Percentiles rank a stretch among this genome's conserved stretches.
Evolutionary conservation across 2,888 invertebrate species (phyloP).

Genomic region (Celastrina argiolus): DNA sequence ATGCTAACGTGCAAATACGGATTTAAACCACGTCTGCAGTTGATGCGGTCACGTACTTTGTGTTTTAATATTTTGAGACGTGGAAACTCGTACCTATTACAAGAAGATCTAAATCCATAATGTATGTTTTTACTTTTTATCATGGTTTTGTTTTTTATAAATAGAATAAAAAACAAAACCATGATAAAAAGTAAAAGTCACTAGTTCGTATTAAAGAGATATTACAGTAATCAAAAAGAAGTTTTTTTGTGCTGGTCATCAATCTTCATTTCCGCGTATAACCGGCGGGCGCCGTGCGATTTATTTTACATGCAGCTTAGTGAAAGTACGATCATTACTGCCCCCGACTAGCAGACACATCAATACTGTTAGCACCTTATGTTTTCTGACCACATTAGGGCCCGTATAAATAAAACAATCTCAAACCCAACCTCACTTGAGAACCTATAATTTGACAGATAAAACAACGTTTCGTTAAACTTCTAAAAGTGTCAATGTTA

Average conservation of each 20-base stretch:
- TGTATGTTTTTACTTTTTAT: background rate
- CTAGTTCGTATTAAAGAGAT: slow-evolving; percentile 27
- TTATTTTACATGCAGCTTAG: slow-evolving; percentile 61
- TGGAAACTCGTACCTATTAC: no score
- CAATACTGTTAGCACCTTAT: slow-evolving; percentile 39
- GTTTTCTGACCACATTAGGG: background rate
- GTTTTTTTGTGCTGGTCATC: slow-evolving; percentile 53
- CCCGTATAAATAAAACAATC: no score
- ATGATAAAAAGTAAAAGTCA: slow-evolving; percentile 16
- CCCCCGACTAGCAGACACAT: slow-evolving; percentile 40
- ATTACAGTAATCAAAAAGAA: slow-evolving; percentile 48
- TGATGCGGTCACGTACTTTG: no score
- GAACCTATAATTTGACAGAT: no score
- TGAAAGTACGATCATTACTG: slow-evolving; percentile 68
- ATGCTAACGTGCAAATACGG: no score
- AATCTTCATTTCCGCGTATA: slow-evolving; percentile 70
- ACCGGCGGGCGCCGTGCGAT: slow-evolving; percentile 60
- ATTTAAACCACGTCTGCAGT: no score
- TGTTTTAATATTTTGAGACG: no score
- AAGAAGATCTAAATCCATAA: background rate
- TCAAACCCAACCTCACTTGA: no score
- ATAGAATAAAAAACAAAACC: background rate
- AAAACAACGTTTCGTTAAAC: no score
- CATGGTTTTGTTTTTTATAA: no score
- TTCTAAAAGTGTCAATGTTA: no score